Conservation (phyloP, 2,888 invertebrate species). For the Eupithecia centaureata region DNA sequence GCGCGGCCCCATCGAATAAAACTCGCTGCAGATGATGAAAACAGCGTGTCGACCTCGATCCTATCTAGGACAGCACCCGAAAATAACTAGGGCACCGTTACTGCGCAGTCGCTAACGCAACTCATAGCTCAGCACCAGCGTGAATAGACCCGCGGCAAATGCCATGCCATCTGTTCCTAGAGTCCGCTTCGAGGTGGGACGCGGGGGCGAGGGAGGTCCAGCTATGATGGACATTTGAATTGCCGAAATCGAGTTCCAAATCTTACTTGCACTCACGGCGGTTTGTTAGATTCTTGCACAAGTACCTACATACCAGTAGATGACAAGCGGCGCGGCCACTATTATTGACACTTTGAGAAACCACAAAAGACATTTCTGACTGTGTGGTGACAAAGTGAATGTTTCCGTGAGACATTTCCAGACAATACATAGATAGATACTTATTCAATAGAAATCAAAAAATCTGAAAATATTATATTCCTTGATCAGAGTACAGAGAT, state of each 20-base stretch:
- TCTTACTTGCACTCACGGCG: conserved; percentile 52
- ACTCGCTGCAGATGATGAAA: conserved; percentile 75
- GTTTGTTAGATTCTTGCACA: conserved; percentile 30
- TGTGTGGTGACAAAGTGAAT: background rate
- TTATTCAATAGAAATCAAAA: background rate
- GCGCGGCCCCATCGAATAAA: conserved; percentile 76
- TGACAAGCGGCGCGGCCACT: background rate
- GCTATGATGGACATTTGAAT: conserved; percentile 48
- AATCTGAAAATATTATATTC: background rate
- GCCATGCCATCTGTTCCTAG: conserved; percentile 26
- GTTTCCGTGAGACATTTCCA: background rate
- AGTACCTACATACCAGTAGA: conserved; percentile 14
- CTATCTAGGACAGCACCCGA: conserved; percentile 79
- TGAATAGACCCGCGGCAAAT: conserved; percentile 49
- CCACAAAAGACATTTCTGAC: background rate
- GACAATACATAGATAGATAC: background rate
- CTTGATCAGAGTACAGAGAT: too few relatives aligned
- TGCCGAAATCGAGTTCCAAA: conserved; percentile 71
- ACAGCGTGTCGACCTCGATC: conserved; percentile 77
- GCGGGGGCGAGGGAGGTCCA: conserved; percentile 47
- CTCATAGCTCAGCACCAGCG: conserved; percentile 59
- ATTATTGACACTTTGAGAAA: background rate
- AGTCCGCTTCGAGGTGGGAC: conserved; percentile 4
- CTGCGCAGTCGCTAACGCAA: conserved; percentile 76
- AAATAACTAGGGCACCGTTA: conserved; percentile 81